Percentiles rank a stretch among this genome's conserved stretches.
phyloP scores from a whole-genome alignment of 2,888 invertebrate species.

The Zelleria hepariella region DNA sequence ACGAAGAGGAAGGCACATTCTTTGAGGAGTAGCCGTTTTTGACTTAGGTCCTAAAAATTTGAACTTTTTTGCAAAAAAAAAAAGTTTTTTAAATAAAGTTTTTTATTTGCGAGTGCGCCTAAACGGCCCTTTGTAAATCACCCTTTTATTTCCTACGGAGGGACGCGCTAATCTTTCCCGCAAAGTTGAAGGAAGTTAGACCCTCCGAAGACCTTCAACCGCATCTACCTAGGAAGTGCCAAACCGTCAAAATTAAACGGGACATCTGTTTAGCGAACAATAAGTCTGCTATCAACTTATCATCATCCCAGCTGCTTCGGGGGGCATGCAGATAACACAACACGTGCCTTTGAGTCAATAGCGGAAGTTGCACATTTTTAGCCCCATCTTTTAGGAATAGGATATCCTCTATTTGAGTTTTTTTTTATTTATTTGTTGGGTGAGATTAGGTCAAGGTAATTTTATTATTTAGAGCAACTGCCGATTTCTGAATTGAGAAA shows the following conservation, averaged over 20 bases:
- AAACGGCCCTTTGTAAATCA: too few species aligned
- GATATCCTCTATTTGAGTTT: not conserved
- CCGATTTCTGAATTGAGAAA: too few species aligned
- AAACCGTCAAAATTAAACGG: not conserved
- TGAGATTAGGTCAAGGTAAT: not conserved
- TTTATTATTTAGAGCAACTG: too few species aligned
- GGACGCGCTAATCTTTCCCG: not conserved
- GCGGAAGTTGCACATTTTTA: not conserved
- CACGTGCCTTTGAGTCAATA: constrained; percentile 18
- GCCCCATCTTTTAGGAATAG: not conserved
- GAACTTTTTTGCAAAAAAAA: not conserved
- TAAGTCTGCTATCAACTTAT: constrained; percentile 5
- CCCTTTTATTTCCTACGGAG: not conserved
- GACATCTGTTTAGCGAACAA: constrained; percentile 24
- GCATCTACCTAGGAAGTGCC: not conserved
- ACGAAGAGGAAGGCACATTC: too few species aligned
- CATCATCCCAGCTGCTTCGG: constrained; percentile 20
- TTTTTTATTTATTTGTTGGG: not conserved
- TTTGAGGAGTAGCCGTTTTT: too few species aligned
- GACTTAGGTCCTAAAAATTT: not conserved
- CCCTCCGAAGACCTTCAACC: not conserved
- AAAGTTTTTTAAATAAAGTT: not conserved
- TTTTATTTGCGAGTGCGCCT: too few species aligned
- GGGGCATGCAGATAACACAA: constrained; percentile 24
- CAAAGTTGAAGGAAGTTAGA: not conserved